Conservation (phyloP, 2,797 vertebrate genomes). For the Propithecus deckenii region DNA sequence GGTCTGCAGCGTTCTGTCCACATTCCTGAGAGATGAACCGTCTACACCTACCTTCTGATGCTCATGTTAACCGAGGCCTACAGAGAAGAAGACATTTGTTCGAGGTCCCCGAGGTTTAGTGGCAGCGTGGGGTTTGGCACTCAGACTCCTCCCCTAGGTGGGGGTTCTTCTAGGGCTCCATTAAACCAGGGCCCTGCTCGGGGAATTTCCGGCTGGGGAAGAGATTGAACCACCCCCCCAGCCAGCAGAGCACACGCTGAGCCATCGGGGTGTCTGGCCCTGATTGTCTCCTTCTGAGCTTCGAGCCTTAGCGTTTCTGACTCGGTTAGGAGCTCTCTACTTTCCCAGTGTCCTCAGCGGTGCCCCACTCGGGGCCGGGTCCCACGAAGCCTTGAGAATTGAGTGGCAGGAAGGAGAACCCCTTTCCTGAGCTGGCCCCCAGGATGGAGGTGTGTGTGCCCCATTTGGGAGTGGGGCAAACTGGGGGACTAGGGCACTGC, state of each 20-base stretch:
- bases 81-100: neutral
- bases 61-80: neutral
- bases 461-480: neutral
- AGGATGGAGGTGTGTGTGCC: neutral
- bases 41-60: neutral
- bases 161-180: no score
- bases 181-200: no score
- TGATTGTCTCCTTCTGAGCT: neutral
- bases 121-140: neutral
- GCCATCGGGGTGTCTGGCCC: neutral
- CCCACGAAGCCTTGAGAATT: neutral
- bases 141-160: neutral
- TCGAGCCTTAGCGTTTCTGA: neutral
- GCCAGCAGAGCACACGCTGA: neutral
- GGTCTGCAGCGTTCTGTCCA: neutral
- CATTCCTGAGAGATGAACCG: neutral
- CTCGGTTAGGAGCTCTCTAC: neutral
- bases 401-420: neutral
- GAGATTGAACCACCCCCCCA: fast-evolving
- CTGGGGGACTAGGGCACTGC: neutral
- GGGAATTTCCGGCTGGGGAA: neutral
- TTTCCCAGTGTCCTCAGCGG: neutral
- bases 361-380: neutral
- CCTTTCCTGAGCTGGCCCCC: no score
- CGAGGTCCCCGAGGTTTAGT: neutral